Evolutionary conservation across 1,140 invertebrate genomes (phyloP).

Genomic region (Homalodisca vitripennis): DNA sequence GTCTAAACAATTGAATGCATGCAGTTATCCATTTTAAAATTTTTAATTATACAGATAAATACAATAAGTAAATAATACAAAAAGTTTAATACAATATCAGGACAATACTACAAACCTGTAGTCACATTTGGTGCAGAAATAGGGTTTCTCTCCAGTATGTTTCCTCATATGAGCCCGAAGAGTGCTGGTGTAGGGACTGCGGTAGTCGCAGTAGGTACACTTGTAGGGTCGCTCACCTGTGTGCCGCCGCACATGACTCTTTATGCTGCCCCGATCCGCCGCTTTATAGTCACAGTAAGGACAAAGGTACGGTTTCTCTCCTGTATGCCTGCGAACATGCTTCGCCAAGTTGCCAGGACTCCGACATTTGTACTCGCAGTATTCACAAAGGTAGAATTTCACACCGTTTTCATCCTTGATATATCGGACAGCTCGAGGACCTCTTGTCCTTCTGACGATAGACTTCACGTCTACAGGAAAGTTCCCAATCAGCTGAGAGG

Average conservation of each 20-base stretch:
- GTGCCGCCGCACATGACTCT: constrained; percentile 49
- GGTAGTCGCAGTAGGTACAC: constrained; percentile 48
- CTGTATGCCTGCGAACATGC: constrained; percentile 66
- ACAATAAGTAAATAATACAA: too few relatives aligned
- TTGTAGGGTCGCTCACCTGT: constrained; percentile 49
- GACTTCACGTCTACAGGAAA: not conserved
- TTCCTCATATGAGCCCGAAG: constrained; percentile 27
- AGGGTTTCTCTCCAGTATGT: constrained; percentile 32
- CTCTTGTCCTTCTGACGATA: constrained; percentile 16
- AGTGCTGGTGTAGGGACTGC: constrained; percentile 17
- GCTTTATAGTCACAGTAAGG: constrained; percentile 21
- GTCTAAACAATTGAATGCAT: too few relatives aligned
- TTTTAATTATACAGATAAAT: too few relatives aligned
- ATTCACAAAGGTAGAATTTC: constrained; percentile 33
- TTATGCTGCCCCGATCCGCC: constrained; percentile 13
- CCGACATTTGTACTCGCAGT: constrained; percentile 28
- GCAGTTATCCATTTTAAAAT: too few relatives aligned
- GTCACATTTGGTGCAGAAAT: constrained; percentile 27
- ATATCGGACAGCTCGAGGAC: not conserved
- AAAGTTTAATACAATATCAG: too few relatives aligned
- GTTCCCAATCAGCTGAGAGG: not conserved
- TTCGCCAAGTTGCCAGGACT: constrained; percentile 31
- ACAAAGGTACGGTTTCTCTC: constrained; percentile 59
- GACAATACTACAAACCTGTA: constrained; percentile 5
- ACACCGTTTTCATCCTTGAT: constrained; percentile 21